Evolutionary conservation across 1,140 invertebrate genomes (phyloP), one percentile per base, ranked within the genome.

Genomic region (Schlechtendalia chinensis): DNA sequence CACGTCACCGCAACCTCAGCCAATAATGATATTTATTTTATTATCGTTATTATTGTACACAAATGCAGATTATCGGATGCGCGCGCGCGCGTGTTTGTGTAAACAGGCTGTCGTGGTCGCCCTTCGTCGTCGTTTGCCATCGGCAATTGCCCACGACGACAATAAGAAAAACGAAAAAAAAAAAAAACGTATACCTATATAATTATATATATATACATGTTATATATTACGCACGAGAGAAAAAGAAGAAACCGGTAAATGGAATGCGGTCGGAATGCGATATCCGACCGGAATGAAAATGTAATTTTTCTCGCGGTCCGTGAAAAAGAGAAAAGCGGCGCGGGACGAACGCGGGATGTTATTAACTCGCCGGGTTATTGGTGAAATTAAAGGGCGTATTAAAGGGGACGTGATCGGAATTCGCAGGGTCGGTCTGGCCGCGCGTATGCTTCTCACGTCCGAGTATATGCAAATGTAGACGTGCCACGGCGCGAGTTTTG

Each of bases 341-440:
- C 32, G 32, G 32, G 8, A 45, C 11, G 19, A 1, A 32, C 8
- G 5, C 6, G 24, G 56, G 58, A 79, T 79, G n/a, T 59, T 79
- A 79, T 79, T 63, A 63, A 79, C 75, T 79, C 39, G 39, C 16
- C 58, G 58, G 75, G 58, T 63, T 63, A 63, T 63, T 63, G 75
- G 58, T 79, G 58, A 61, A 79, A 79, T 79, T 79, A 61, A 79
- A 79, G 75, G 75, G 58, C 75, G 75, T 58, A 47, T 79, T 79
- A 79, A 24, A 50, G 39, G n/a, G 75, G 16, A 50, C 75, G 75
- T 79, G 75, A 79, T 79, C 75, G 75, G 75, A 79, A 79, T 79
- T 29, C 72, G 72, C 69, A n/a, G 27, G 47, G 69, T 17, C 69
- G 16, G 24, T 29, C 12, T 5, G 27, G 47, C n/a, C n/a, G n/a